These are phyloP conservation scores for Tragelaphus imberbis DNA, from an alignment of 2,113 vertebrate genomes.

Conservation along the genomic window DNA sequence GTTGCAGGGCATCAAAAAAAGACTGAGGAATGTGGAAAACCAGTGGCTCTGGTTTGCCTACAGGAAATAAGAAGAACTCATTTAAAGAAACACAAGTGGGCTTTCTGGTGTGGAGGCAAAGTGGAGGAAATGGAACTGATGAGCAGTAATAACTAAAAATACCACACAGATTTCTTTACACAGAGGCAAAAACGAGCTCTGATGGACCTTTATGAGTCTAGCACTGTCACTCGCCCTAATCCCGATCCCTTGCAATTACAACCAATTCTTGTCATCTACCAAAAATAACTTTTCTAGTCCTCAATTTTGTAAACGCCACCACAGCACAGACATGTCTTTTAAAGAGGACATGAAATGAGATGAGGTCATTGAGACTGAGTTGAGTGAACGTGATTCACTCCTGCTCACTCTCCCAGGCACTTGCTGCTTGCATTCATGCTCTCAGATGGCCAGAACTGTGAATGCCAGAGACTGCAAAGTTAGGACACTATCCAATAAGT, in stretches of 20 bases:
- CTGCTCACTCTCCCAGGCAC: background rate
- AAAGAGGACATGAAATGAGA: background rate
- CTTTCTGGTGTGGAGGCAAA: background rate
- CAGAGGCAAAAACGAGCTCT: background rate
- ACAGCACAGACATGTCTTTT: background rate
- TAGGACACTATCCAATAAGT: background rate
- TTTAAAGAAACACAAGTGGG: background rate
- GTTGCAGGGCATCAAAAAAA: conserved; percentile 92
- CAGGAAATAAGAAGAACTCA: background rate
- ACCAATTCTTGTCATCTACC: background rate
- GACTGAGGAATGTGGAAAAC: conserved; percentile 93
- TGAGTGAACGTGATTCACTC: background rate
- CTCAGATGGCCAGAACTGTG: background rate
- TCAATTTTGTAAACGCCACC: background rate
- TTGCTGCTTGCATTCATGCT: background rate
- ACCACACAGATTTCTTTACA: background rate
- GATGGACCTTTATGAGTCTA: background rate
- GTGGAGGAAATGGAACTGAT: background rate
- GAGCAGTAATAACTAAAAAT: background rate
- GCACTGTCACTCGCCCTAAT: background rate
- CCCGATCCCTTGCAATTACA: background rate
- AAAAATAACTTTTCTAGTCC: background rate
- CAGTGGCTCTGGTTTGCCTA: conserved; percentile 90
- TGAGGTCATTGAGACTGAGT: background rate
- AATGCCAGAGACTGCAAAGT: background rate